Evolutionary conservation across 2,888 invertebrate species (phyloP).

Genomic region (Oegoconia quadripuncta): DNA sequence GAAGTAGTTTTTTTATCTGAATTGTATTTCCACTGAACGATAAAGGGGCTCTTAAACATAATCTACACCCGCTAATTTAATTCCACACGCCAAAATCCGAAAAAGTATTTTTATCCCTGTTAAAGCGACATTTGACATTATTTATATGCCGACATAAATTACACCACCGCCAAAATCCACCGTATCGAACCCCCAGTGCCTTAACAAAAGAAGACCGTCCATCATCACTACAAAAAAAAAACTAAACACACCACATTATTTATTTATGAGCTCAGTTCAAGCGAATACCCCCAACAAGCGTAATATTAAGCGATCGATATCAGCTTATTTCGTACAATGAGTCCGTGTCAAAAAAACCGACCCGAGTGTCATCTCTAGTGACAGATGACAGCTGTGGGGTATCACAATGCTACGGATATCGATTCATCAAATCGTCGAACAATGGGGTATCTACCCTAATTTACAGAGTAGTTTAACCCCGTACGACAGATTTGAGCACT

Average conservation of each 20-base stretch:
- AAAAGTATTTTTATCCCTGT: conserved; percentile 1
- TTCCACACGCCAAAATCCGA: not conserved
- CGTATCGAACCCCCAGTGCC: conserved; percentile 56
- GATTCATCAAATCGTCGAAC: conserved; percentile 66
- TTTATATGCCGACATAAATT: conserved; percentile 38
- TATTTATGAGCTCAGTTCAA: conserved; percentile 73
- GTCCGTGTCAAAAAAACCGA: conserved; percentile 66
- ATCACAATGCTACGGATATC: conserved; percentile 61
- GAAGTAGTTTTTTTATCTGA: too few species aligned
- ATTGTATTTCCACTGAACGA: too few species aligned
- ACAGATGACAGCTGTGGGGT: conserved; percentile 72
- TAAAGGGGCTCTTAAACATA: not conserved
- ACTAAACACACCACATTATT: conserved; percentile 68
- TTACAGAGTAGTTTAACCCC: conserved; percentile 36
- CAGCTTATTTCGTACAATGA: conserved; percentile 67
- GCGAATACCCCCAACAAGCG: conserved; percentile 55
- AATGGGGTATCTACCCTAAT: conserved; percentile 56
- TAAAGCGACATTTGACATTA: conserved; percentile 6
- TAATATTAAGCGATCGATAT: conserved; percentile 75
- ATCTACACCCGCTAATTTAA: conserved; percentile 1
- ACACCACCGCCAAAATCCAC: conserved; percentile 28
- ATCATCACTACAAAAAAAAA: conserved; percentile 57
- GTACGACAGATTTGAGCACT: too few species aligned
- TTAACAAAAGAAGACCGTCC: conserved; percentile 62
- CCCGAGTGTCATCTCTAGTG: conserved; percentile 69